phyloP scores from a whole-genome alignment of 2,113 vertebrate species.

The Ornithorhynchus anatinus region DNA sequence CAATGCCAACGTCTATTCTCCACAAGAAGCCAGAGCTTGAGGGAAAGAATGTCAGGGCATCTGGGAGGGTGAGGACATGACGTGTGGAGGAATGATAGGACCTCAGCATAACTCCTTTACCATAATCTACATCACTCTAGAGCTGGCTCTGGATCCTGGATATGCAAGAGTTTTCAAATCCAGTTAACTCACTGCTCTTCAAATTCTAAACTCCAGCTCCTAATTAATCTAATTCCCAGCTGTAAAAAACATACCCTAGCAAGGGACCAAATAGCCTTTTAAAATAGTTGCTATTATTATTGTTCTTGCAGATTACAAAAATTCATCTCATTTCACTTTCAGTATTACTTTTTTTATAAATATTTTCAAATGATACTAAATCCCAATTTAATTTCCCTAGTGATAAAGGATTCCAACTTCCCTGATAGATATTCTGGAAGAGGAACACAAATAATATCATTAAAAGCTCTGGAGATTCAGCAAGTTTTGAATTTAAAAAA shows the following conservation, averaged over 20 bases:
- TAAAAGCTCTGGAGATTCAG: conserved; percentile 18
- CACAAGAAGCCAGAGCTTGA: no score
- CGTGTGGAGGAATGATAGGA: no score
- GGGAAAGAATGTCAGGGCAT: no score
- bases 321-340: conserved; percentile 47
- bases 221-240: conserved; percentile 57
- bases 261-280: conserved; percentile 51
- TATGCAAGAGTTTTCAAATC: conserved; percentile 48
- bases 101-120: no score
- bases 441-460: conserved; percentile 21
- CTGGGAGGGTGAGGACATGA: no score
- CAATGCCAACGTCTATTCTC: no score
- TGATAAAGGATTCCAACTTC: conserved; percentile 17
- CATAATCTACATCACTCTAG: no score
- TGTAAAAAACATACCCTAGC: conserved; percentile 42
- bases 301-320: conserved; percentile 13
- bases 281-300: conserved; percentile 40
- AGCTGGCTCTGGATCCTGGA: conserved; percentile 37
- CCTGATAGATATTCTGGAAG: conserved; percentile 4
- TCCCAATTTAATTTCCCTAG: conserved; percentile 46
- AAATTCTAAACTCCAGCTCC: conserved; percentile 31
- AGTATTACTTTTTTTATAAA: conserved; percentile 46
- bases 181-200: conserved; percentile 45
- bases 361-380: conserved; percentile 31
- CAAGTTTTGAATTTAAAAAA: background rate